Evolutionary conservation across 2,113 vertebrate genomes (phyloP).

Genomic region (Pongo pygmaeus): DNA sequence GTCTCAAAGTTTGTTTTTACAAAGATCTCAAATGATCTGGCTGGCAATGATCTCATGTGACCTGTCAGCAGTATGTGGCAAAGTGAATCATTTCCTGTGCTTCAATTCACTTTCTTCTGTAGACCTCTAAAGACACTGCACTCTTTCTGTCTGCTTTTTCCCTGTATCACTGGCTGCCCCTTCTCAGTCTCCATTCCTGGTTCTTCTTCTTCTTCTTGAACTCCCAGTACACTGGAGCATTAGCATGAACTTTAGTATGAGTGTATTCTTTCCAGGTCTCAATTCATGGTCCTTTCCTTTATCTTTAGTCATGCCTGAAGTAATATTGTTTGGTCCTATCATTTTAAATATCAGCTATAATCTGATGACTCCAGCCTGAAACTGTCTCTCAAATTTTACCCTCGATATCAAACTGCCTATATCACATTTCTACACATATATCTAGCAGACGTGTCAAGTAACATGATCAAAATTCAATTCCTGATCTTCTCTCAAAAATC

Average conservation of each 20-base stretch:
- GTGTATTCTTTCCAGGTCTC: neutral
- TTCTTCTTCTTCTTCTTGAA: neutral
- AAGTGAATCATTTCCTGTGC: neutral
- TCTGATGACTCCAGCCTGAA: neutral
- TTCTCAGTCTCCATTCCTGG: neutral
- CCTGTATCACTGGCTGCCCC: neutral
- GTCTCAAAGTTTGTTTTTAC: neutral
- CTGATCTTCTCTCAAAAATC: neutral
- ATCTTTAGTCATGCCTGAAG: neutral
- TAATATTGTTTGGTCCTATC: neutral
- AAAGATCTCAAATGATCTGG: neutral
- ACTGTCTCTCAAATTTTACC: neutral
- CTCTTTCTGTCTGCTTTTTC: neutral
- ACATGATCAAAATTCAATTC: neutral
- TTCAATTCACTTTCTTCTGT: neutral
- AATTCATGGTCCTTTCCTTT: neutral
- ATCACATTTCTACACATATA: neutral
- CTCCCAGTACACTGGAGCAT: neutral
- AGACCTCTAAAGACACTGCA: neutral
- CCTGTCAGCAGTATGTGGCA: neutral
- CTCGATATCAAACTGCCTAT: neutral
- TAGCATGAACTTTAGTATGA: neutral
- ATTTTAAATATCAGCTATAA: neutral
- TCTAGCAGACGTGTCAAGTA: neutral
- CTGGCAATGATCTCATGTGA: neutral